These are phyloP conservation scores for Semnornis frantzii DNA, from an alignment of 2,113 vertebrate genomes.

Conservation along the genomic window DNA sequence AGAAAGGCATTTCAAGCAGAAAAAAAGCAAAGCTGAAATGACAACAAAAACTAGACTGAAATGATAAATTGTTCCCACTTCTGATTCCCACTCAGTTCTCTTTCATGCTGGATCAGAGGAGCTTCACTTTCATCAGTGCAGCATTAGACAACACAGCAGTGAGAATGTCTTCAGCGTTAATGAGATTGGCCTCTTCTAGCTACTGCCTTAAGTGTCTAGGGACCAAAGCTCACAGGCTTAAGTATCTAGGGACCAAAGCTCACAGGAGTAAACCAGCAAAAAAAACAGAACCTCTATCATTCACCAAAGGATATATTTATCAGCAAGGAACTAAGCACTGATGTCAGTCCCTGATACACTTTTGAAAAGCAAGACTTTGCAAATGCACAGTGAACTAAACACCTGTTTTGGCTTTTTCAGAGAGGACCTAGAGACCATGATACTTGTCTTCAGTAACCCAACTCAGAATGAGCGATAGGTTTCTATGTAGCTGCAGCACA, in stretches of 20 bases:
- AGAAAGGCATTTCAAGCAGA: not conserved
- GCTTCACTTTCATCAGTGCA: not conserved
- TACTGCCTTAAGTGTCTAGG: not conserved
- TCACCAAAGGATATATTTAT: not conserved
- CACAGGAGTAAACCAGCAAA: not conserved
- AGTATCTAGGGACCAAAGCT: not conserved
- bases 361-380: not conserved
- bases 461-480: not conserved
- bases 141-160: not conserved
- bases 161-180: not conserved
- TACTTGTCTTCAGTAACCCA: not conserved
- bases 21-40: not conserved
- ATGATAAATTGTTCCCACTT: conserved; percentile 33
- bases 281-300: not conserved
- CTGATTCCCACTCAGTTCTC: conserved; percentile 20
- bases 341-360: not conserved
- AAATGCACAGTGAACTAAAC: not conserved
- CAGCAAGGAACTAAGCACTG: not conserved
- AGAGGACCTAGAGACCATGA: not conserved
- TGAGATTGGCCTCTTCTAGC: conserved; percentile 14
- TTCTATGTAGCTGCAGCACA: not conserved
- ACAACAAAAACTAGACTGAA: conserved; percentile 26
- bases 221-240: not conserved
- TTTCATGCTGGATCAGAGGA: conserved; percentile 48
- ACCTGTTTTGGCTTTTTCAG: not conserved